Conservation (phyloP, 2,113 vertebrate species). For the Campylorhamphus procurvoides region DNA sequence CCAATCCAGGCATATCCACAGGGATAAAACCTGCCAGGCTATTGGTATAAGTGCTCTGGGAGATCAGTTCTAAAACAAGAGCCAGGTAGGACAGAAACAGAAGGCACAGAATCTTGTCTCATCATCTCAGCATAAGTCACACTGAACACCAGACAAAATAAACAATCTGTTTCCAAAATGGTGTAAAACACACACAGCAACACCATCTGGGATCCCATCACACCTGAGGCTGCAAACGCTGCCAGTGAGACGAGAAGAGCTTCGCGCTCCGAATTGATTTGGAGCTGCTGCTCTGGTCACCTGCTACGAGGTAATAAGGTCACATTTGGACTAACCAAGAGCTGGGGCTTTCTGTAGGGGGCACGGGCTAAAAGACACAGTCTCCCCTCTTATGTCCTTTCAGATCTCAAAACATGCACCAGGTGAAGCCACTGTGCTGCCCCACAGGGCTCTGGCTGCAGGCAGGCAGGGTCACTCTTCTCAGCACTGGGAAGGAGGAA, state of each 20-base stretch:
- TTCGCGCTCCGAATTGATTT: not conserved
- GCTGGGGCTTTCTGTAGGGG: too few species aligned
- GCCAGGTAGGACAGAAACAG: not conserved
- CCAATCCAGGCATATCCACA: not conserved
- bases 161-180: not conserved
- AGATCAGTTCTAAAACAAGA: not conserved
- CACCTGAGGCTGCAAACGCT: not conserved
- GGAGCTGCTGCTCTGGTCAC: not conserved
- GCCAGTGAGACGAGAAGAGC: not conserved
- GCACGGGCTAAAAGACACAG: not conserved
- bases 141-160: not conserved
- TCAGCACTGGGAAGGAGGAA: not conserved
- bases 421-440: not conserved
- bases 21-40: not conserved
- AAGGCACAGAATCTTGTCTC: not conserved
- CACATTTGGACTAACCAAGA: not conserved
- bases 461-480: fast-evolving
- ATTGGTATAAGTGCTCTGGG: not conserved
- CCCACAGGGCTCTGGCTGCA: not conserved
- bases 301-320: not conserved
- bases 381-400: not conserved
- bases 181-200: not conserved
- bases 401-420: not conserved
- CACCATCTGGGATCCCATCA: not conserved
- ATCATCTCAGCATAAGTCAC: not conserved